A percentile compares a stretch with the other conserved stretches of the same genome.
These are phyloP conservation scores for Lacerta agilis DNA, from an alignment of 2,797 vertebrate species.

Conservation along the genomic window DNA sequence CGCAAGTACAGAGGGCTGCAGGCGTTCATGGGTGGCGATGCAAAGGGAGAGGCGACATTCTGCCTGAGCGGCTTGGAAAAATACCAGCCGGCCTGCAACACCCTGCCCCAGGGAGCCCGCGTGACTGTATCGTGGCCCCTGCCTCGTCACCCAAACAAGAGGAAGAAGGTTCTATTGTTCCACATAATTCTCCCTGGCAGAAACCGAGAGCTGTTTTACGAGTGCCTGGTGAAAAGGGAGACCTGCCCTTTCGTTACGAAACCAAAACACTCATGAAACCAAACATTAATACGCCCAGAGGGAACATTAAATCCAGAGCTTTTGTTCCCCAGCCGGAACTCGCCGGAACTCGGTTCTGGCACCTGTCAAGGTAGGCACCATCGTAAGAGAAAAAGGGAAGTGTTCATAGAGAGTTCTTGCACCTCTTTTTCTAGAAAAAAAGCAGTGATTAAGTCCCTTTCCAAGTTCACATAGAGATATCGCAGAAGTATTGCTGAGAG, in stretches of 20 bases:
- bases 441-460: no score
- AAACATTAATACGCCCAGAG: not conserved
- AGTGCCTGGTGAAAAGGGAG: no score
- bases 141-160: not conserved
- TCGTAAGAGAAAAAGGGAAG: no score
- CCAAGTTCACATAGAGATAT: not conserved
- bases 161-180: not conserved
- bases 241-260: not conserved
- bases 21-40: not conserved
- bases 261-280: not conserved
- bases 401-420: no score
- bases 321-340: no score
- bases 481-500: no score
- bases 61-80: not conserved
- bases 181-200: not conserved
- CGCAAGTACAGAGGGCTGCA: not conserved
- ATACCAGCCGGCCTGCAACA: not conserved
- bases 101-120: not conserved
- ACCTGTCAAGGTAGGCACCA: no score
- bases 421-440: no score
- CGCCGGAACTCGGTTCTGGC: no score
- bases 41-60: not conserved
- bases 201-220: not conserved
- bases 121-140: no score
- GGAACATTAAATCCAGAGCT: no score